Base-by-base conservation (phyloP, 2,113 vertebrate genomes). In the Hyaena hyaena region DNA sequence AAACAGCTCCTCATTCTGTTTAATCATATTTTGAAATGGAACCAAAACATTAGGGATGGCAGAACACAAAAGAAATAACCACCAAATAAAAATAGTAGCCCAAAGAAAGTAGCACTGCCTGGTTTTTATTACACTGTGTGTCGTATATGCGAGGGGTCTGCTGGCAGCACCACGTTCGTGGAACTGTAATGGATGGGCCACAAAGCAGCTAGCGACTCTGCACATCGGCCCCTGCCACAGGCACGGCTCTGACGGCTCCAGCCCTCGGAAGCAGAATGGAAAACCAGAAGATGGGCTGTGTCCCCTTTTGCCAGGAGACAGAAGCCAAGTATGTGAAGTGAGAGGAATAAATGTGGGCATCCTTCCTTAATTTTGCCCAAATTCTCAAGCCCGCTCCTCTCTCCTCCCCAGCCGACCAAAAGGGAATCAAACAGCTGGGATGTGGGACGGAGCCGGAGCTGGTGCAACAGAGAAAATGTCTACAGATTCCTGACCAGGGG, bases 41-140 rank as follows among this genome's bases (percentile, higher is more conserved):
- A 98, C 98, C 97, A 98, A 98, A 98, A 96, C 1, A 71, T 84
- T 98, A 95, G 95, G 98, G 97, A 95, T 89, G 96, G 97, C 97
- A 96, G 90, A 93, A 96, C 95, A 96, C 96, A 96, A 91, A 98
- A 98, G 98, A 97, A 98, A 98, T 92, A 98, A 97, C 91, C 98
- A 98, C 94, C 84, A 98, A 98, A 98, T 98, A 98, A 98, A 98
- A 98, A 98, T 91, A 98, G 98, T 97, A 98, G 98, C 97, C 98
- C 92, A 93, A 97, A 98, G 96, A 98, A 98, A 98, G 97, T 96
- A 95, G 2, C 4, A 9, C n/a, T 92, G 97, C 96, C 98, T 99
- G 98, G 90, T 97, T 98, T 98, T 90, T 97, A 98, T 98, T 98
- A 98, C 4, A 58, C 12, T 5, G 61, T 79, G 97, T 96, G 93